These are phyloP conservation scores for Orycteropus afer DNA, from an alignment of 2,113 vertebrate species.

Conservation along the genomic window DNA sequence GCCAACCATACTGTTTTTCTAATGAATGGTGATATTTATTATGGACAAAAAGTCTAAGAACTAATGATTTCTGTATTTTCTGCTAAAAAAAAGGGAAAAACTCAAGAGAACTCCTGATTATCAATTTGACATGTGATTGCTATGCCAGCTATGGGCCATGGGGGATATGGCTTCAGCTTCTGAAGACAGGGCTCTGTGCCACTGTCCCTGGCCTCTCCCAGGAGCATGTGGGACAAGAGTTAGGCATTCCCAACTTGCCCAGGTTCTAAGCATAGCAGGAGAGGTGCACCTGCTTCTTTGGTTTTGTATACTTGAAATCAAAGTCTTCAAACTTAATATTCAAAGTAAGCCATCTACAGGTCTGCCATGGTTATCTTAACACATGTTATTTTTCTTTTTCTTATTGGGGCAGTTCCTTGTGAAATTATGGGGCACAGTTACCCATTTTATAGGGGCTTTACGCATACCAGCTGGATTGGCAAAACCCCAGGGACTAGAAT, in stretches of 20 bases:
- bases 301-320: not conserved
- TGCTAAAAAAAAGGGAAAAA: not conserved
- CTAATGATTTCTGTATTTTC: not conserved
- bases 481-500: not conserved
- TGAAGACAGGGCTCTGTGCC: not conserved
- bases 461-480: not conserved
- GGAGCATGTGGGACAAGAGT: not conserved
- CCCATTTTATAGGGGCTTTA: not conserved
- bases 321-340: not conserved
- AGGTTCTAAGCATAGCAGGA: not conserved
- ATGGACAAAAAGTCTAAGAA: not conserved
- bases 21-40: fast-evolving
- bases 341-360: not conserved
- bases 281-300: not conserved
- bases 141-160: not conserved
- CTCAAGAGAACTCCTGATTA: too few relatives aligned
- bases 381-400: not conserved
- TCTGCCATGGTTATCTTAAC: not conserved
- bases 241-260: not conserved
- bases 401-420: not conserved
- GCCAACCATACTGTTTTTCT: not conserved
- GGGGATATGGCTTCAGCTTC: fast-evolving
- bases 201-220: not conserved
- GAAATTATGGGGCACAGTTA: not conserved
- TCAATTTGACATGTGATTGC: not conserved